These are phyloP conservation scores for Garra rufa DNA, from an alignment of 2,113 vertebrate genomes.

Conservation along the genomic window DNA sequence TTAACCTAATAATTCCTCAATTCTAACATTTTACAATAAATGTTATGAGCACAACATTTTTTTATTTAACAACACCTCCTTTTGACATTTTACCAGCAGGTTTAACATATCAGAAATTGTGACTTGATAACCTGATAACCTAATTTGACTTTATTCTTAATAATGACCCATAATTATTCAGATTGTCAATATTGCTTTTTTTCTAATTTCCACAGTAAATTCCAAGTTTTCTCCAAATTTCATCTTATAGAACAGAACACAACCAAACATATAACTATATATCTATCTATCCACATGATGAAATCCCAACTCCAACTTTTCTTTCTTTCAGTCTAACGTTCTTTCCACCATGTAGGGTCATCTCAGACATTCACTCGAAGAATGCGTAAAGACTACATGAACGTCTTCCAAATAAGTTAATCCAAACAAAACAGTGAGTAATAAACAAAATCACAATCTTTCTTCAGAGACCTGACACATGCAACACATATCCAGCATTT, in stretches of 20 bases:
- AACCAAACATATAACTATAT: background rate
- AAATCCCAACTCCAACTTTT: background rate
- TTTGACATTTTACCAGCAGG: background rate
- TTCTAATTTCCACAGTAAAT: background rate
- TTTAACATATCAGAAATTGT: background rate
- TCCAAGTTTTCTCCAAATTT: background rate
- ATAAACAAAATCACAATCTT: background rate
- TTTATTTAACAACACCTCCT: background rate
- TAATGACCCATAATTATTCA: background rate
- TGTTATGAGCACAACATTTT: background rate
- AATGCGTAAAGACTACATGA: background rate
- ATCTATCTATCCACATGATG: background rate
- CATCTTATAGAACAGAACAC: background rate
- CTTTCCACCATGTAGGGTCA: background rate
- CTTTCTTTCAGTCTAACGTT: background rate
- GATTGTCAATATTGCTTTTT: background rate
- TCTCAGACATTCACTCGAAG: background rate
- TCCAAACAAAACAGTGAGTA: background rate
- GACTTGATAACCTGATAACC: background rate
- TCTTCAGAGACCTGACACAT: background rate
- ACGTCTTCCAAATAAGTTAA: background rate
- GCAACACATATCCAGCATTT: too few species aligned
- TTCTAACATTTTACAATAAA: background rate
- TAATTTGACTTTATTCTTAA: background rate
- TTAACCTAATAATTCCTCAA: background rate